phyloP scores from a whole-genome alignment of 2,113 vertebrate species.

The Oceanites oceanicus region DNA sequence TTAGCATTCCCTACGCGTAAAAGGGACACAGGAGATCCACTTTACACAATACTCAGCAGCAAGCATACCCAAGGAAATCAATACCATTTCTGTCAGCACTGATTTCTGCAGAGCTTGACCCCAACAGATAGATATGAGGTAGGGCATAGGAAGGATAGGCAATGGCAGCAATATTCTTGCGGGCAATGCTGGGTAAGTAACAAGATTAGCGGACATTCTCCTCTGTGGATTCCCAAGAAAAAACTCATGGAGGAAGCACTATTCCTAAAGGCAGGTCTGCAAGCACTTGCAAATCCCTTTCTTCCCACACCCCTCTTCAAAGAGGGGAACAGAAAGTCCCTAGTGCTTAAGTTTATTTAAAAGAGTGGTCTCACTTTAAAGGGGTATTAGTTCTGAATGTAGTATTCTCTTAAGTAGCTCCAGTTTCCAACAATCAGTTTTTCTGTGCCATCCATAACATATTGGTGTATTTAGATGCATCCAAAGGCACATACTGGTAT shows the following conservation, averaged over 20 bases:
- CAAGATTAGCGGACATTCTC: neutral
- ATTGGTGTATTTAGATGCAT: neutral
- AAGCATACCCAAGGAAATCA: conserved; percentile 22
- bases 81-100: conserved; percentile 25
- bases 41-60: conserved; percentile 24
- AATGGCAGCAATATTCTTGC: neutral
- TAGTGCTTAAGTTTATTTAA: neutral
- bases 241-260: neutral
- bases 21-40: neutral
- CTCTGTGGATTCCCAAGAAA: neutral
- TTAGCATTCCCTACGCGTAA: neutral
- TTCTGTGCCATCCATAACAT: neutral
- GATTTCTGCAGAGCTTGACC: conserved; percentile 26
- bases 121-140: neutral
- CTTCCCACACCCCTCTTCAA: neutral
- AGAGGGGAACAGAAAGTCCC: neutral
- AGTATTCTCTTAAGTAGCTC: neutral
- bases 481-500: neutral
- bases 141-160: conserved; percentile 1
- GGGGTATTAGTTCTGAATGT: neutral
- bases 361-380: neutral
- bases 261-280: neutral
- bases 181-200: neutral
- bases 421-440: neutral
- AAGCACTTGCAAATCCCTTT: neutral